Conservation (phyloP, 2,113 vertebrate species). For the Sapayoa aenigma region DNA sequence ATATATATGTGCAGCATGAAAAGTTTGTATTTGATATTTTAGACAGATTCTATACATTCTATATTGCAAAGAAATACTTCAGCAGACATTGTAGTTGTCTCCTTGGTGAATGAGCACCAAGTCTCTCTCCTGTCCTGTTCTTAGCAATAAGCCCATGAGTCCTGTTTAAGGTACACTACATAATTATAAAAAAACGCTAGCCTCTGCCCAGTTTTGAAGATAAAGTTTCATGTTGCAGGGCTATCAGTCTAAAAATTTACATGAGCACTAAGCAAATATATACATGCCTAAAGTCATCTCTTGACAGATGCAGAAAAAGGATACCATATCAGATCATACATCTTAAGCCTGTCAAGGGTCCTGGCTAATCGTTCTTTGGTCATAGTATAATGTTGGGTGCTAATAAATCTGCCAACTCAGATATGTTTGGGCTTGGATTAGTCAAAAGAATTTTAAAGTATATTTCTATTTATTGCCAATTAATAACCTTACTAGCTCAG, state of each 20-base stretch:
- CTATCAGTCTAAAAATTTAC: not conserved
- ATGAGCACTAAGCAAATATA: not conserved
- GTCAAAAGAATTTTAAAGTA: slow-evolving; percentile 1
- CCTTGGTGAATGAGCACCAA: not conserved
- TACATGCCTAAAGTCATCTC: not conserved
- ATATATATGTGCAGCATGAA: not conserved
- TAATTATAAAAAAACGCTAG: not conserved
- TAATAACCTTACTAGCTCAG: not conserved
- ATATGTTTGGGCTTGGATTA: not conserved
- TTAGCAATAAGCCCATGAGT: not conserved
- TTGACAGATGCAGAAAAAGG: not conserved
- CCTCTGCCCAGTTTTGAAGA: not conserved
- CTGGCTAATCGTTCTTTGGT: slow-evolving; percentile 7
- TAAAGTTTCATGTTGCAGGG: not conserved
- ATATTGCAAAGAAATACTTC: not conserved
- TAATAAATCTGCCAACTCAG: slow-evolving; percentile 50
- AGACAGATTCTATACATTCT: not conserved
- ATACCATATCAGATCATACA: not conserved
- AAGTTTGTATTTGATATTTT: not conserved
- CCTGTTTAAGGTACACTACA: not conserved
- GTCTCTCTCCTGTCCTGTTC: not conserved
- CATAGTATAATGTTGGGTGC: not conserved
- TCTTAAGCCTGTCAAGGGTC: not conserved
- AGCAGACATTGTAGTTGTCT: not conserved
- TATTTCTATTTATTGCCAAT: not conserved